These are phyloP conservation scores for Fringilla coelebs DNA, from an alignment of 2,797 vertebrate species.

Conservation along the genomic window DNA sequence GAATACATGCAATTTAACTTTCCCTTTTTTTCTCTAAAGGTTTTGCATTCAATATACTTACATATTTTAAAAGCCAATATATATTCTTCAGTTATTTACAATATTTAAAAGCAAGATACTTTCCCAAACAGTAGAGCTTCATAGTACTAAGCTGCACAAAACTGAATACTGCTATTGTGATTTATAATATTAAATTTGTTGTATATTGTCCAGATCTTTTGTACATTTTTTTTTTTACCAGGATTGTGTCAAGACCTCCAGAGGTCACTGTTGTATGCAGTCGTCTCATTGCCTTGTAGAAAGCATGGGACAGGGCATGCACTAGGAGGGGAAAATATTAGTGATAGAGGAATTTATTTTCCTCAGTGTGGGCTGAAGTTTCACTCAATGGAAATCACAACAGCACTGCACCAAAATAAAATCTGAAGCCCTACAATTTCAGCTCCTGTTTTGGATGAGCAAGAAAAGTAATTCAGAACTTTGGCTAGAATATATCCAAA, in stretches of 20 bases:
- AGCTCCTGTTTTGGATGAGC: not conserved
- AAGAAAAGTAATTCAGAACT: not conserved
- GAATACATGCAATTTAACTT: not conserved
- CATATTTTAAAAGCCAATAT: not conserved
- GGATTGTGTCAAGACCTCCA: not conserved
- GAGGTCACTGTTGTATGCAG: conserved; percentile 59
- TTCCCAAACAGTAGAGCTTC: not conserved
- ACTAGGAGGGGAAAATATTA: conserved; percentile 35
- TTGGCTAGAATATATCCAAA: not conserved
- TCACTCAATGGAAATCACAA: conserved; percentile 40
- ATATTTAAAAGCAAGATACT: not conserved
- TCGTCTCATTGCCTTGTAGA: not conserved
- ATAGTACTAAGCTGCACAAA: not conserved
- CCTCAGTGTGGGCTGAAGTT: not conserved
- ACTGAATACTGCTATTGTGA: not conserved
- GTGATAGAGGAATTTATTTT: conserved; percentile 13
- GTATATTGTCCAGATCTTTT: not conserved
- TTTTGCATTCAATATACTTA: not conserved
- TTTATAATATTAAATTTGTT: not conserved
- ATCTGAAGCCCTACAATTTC: not conserved
- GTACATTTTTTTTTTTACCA: not conserved
- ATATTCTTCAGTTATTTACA: not conserved
- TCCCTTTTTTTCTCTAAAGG: not conserved
- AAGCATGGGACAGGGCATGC: not conserved
- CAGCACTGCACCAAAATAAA: conserved; percentile 8